A percentile compares a stretch with the other conserved stretches of the same genome.
phyloP scores from a whole-genome alignment of 2,113 vertebrate genomes.

The Cynopterus brachyotis region DNA sequence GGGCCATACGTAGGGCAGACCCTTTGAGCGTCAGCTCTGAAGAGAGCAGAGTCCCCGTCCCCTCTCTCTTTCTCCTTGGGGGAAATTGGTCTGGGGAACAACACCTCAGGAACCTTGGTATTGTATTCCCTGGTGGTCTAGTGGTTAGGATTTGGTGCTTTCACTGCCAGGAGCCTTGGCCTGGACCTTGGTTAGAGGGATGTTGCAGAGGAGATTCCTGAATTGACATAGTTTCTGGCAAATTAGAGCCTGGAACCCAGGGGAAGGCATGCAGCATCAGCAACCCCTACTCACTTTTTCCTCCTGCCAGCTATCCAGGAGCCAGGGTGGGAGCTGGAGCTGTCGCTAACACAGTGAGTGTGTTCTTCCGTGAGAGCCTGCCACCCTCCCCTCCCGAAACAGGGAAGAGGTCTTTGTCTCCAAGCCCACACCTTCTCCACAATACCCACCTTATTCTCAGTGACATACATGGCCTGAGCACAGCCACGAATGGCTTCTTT shows the following conservation, averaged over 20 bases:
- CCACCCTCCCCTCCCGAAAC: background rate
- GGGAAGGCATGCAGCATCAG: background rate
- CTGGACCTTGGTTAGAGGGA: background rate
- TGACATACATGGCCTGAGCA: background rate
- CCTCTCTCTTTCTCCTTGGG: background rate
- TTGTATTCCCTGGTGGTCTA: too few species aligned
- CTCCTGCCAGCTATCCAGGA: background rate
- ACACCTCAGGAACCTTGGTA: background rate
- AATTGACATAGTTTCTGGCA: background rate
- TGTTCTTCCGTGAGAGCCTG: background rate
- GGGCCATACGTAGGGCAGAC: background rate
- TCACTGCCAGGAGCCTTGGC: background rate
- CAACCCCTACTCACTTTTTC: background rate
- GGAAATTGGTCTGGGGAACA: background rate
- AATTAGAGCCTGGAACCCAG: background rate
- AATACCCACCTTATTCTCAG: background rate
- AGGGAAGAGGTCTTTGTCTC: background rate
- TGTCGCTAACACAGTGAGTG: background rate
- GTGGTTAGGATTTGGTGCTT: too few species aligned
- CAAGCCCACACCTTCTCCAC: background rate
- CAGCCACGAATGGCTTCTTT: background rate
- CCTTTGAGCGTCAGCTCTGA: background rate
- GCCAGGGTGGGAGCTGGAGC: accelerated
- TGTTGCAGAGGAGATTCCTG: background rate
- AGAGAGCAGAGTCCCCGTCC: background rate